These are phyloP conservation scores for Meganola albula DNA, from an alignment of 2,888 invertebrate genomes.

Conservation along the genomic window DNA sequence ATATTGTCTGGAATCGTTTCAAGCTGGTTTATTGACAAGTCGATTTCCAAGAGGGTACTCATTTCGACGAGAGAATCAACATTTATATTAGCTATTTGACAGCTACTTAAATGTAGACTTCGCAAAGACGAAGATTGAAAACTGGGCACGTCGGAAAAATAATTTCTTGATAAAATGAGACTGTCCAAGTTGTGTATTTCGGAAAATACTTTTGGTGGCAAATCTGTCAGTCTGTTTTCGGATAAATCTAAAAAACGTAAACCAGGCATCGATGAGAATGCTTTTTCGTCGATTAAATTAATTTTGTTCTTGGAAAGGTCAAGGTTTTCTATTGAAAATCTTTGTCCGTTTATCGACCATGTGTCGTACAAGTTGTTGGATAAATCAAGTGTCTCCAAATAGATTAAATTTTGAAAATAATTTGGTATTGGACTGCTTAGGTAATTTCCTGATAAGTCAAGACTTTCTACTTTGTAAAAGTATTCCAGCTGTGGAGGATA, in stretches of 20 bases:
- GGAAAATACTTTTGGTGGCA: slow-evolving; percentile 77
- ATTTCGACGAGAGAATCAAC: slow-evolving; percentile 71
- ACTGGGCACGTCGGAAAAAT: slow-evolving; percentile 76
- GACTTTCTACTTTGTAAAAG: slow-evolving; percentile 68
- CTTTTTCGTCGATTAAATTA: slow-evolving; percentile 73
- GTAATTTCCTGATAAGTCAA: slow-evolving; percentile 70
- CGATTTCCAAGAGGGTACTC: slow-evolving; percentile 76
- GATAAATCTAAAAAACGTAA: slow-evolving; percentile 81
- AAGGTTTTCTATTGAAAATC: slow-evolving; percentile 67
- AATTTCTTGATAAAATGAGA: slow-evolving; percentile 82
- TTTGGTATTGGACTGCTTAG: slow-evolving; percentile 61
- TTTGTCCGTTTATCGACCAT: slow-evolving; percentile 46
- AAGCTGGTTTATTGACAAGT: slow-evolving; percentile 82
- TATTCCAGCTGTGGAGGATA: slow-evolving; percentile 73
- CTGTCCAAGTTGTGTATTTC: slow-evolving; percentile 74
- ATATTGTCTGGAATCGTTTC: slow-evolving; percentile 78
- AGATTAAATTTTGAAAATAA: slow-evolving; percentile 64
- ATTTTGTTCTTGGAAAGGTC: slow-evolving; percentile 83
- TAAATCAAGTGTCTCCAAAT: slow-evolving; percentile 77
- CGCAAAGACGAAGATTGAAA: slow-evolving; percentile 77
- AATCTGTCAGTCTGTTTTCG: slow-evolving; percentile 79
- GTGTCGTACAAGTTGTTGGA: slow-evolving; percentile 72
- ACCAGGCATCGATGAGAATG: slow-evolving; percentile 76
- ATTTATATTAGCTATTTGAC: slow-evolving; percentile 78
- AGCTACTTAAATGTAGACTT: slow-evolving; percentile 78